These are phyloP conservation scores for Hyperoplus immaculatus DNA, from an alignment of 2,797 vertebrate genomes.

Conservation along the genomic window DNA sequence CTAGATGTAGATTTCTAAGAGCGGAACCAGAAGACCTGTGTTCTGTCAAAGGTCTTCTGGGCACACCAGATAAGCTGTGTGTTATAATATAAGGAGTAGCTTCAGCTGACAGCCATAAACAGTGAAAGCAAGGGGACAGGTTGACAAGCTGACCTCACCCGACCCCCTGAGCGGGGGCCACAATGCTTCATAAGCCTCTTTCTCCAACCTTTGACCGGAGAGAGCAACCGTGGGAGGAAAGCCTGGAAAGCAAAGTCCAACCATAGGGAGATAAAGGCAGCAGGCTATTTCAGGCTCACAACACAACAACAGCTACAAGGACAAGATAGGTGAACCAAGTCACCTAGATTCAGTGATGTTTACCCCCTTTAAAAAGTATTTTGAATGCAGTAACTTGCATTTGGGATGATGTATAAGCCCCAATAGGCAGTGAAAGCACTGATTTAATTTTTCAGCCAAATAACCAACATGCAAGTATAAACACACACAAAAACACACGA, in stretches of 20 bases:
- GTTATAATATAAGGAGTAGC: slow-evolving; percentile 16
- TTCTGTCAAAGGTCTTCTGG: slow-evolving; percentile 38
- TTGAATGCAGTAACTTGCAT: slow-evolving; percentile 21
- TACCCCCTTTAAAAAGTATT: slow-evolving; percentile 19
- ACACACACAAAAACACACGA: neutral
- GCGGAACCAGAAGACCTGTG: slow-evolving; percentile 3
- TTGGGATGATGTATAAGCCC: slow-evolving; percentile 4
- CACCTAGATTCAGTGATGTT: slow-evolving; percentile 49
- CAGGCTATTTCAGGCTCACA: slow-evolving; percentile 67
- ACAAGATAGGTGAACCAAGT: slow-evolving; percentile 39
- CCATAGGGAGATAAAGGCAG: slow-evolving; percentile 59
- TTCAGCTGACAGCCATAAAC: slow-evolving; percentile 36
- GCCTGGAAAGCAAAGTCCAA: slow-evolving; percentile 65
- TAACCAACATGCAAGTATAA: slow-evolving; percentile 23
- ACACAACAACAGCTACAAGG: slow-evolving; percentile 47
- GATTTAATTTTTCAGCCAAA: slow-evolving; percentile 23
- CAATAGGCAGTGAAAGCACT: neutral
- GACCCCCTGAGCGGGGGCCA: slow-evolving; percentile 44
- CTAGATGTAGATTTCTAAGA: slow-evolving; percentile 17
- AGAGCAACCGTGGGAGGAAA: slow-evolving; percentile 52
- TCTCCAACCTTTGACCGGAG: slow-evolving; percentile 54
- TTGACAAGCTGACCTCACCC: slow-evolving; percentile 48
- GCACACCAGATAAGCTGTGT: slow-evolving; percentile 43
- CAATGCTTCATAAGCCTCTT: slow-evolving; percentile 67
- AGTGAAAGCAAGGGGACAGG: slow-evolving; percentile 42